phyloP scores from a whole-genome alignment of 2,888 invertebrate species.

The Poecilobothrus nobilitatus region DNA sequence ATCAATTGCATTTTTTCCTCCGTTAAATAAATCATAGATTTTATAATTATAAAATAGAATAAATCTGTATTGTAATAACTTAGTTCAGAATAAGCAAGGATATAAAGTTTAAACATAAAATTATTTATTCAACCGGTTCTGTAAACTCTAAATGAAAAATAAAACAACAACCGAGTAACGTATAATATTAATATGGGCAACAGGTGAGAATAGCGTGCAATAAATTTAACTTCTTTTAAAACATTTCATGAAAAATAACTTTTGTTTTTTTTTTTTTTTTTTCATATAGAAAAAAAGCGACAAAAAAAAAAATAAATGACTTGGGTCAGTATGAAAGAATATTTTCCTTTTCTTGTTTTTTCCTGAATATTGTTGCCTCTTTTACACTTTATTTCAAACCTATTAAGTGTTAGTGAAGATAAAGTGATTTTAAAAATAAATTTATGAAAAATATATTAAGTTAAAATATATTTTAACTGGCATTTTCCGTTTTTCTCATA shows the following conservation, averaged over 20 bases:
- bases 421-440: conserved; percentile 3
- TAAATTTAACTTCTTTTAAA: not conserved
- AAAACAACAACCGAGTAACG: too few species aligned
- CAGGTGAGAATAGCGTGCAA: conserved; percentile 1
- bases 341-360: not conserved
- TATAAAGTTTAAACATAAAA: too few species aligned
- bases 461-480: conserved; percentile 1
- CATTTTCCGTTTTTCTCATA: not conserved
- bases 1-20: too few species aligned
- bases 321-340: not conserved
- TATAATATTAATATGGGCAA: conserved; percentile 1
- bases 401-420: too few species aligned
- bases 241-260: not conserved
- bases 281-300: not conserved
- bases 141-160: too few species aligned
- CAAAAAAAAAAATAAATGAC: not conserved
- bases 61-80: too few species aligned
- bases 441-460: not conserved
- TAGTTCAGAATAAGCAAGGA: too few species aligned
- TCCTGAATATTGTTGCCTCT: not conserved
- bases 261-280: too few species aligned
- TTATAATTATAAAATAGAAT: too few species aligned
- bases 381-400: too few species aligned
- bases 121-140: too few species aligned
- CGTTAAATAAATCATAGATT: too few species aligned